A percentile compares a stretch with the other conserved stretches of the same genome.
phyloP scores from a whole-genome alignment of 2,797 vertebrate species.

The Pseudochirops corinnae region DNA sequence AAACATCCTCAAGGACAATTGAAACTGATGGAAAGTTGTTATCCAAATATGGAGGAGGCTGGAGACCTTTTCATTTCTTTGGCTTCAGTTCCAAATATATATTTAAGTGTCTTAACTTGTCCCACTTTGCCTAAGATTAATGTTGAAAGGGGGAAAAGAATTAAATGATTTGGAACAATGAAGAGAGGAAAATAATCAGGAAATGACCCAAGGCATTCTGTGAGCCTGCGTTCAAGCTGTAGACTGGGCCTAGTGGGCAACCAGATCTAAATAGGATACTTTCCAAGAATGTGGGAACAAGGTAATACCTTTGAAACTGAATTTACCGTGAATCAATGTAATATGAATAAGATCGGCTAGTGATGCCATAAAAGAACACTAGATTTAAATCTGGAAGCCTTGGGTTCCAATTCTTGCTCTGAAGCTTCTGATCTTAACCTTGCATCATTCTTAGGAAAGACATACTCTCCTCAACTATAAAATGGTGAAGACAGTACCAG shows the following conservation, averaged over 20 bases:
- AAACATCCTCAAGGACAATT: conserved; percentile 9
- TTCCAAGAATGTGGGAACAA: too few relatives aligned
- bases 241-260: neutral
- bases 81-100: neutral
- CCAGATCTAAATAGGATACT: too few relatives aligned
- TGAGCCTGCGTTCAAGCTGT: neutral
- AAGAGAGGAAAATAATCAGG: neutral
- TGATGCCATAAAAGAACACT: too few relatives aligned
- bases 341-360: too few relatives aligned
- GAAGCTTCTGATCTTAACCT: too few relatives aligned
- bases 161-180: neutral
- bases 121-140: neutral
- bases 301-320: too few relatives aligned
- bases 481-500: too few relatives aligned
- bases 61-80: neutral
- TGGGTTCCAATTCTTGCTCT: too few relatives aligned
- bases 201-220: neutral
- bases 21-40: neutral
- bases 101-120: neutral
- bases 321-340: too few relatives aligned
- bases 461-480: too few relatives aligned
- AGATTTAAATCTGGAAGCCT: too few relatives aligned
- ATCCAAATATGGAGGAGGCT: neutral
- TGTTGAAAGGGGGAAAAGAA: neutral
- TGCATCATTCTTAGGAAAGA: too few relatives aligned